Evolutionary conservation across 2,888 invertebrate genomes (phyloP).

Genomic region (Aphidoletes aphidimyza): DNA sequence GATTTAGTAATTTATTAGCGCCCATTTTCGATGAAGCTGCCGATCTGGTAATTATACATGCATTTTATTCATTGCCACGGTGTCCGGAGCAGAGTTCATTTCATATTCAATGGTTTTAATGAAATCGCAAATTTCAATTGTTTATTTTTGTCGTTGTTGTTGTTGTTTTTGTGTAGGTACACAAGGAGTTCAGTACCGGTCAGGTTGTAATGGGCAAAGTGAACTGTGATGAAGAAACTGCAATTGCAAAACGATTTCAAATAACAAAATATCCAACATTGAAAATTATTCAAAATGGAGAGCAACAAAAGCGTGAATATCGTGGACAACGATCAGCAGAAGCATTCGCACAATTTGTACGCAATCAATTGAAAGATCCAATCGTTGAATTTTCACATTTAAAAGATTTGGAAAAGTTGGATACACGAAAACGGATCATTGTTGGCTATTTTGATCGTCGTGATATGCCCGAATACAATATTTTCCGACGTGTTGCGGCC

Average conservation of each 20-base stretch:
- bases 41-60: constrained; percentile 75
- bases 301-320: constrained; percentile 89
- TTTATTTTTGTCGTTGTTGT: no score
- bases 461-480: constrained; percentile 83
- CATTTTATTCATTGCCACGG: background rate
- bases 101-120: no score
- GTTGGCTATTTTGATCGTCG: constrained; percentile 90
- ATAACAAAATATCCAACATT: constrained; percentile 98
- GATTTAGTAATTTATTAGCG: constrained; percentile 95
- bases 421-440: constrained; percentile 84
- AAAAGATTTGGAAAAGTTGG: constrained; percentile 78
- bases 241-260: constrained; percentile 89
- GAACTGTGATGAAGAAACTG: constrained; percentile 93
- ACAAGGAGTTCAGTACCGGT: constrained; percentile 67
- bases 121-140: no score
- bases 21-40: constrained; percentile 98
- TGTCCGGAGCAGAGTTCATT: background rate
- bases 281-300: constrained; percentile 91
- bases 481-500: constrained; percentile 83
- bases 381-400: constrained; percentile 80
- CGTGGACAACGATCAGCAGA: constrained; percentile 91
- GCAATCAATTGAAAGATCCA: constrained; percentile 88
- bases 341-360: constrained; percentile 88
- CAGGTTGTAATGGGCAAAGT: constrained; percentile 95
- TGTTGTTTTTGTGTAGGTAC: background rate